phyloP scores from a whole-genome alignment of 2,113 vertebrate genomes.

The Gobiocypris rarus region DNA sequence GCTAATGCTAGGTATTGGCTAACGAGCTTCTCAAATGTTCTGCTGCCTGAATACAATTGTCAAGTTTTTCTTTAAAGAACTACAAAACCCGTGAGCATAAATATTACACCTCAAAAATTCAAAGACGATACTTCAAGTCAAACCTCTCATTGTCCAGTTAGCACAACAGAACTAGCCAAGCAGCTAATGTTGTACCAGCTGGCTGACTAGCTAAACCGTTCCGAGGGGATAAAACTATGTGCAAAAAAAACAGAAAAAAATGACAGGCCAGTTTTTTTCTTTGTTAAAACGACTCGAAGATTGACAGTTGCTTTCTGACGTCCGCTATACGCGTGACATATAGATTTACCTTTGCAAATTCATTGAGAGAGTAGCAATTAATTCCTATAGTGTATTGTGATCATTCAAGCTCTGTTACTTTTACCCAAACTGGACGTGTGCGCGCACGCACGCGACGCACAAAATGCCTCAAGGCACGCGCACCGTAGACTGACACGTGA shows the following conservation, averaged over 20 bases:
- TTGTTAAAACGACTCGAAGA: neutral
- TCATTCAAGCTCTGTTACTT: conserved; percentile 62
- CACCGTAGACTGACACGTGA: conserved; percentile 7
- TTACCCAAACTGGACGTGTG: conserved; percentile 55
- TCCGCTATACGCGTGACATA: neutral
- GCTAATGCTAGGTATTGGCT: conserved; percentile 37
- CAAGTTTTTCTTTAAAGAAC: neutral
- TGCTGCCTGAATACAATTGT: neutral
- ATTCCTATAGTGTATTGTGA: conserved; percentile 58
- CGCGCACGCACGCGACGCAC: conserved; percentile 40
- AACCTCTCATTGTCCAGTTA: conserved; percentile 1
- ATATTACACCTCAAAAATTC: neutral
- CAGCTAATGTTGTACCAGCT: conserved; percentile 47
- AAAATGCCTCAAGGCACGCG: conserved; percentile 21
- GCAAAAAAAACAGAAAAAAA: conserved; percentile 12
- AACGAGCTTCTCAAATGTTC: conserved; percentile 3
- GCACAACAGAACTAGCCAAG: conserved; percentile 14
- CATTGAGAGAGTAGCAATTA: conserved; percentile 54
- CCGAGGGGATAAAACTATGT: conserved; percentile 40
- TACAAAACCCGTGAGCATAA: neutral
- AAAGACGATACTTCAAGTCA: neutral
- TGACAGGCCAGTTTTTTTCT: conserved; percentile 42
- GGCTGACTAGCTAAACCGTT: conserved; percentile 47
- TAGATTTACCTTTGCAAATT: conserved; percentile 61
- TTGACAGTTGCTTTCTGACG: neutral